Base-by-base conservation (phyloP, 2,113 vertebrate species). In the Daboia siamensis region DNA sequence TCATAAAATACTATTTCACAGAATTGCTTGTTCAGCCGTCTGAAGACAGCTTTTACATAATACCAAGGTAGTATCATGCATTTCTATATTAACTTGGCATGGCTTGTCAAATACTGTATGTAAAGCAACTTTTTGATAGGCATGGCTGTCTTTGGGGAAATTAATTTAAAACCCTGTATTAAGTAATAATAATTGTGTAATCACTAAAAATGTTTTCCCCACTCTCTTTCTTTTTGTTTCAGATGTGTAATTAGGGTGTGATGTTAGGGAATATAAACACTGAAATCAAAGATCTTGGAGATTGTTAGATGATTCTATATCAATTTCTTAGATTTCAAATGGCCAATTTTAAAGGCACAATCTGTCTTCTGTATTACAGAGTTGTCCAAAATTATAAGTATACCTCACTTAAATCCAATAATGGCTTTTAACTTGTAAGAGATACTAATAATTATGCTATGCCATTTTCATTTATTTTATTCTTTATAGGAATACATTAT, bases 1-100 rank as follows among this genome's bases (percentile, higher is more conserved):
- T 97, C 10, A 90, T 98, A 94, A 99, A 98, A 93, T 98, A 99
- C 91, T 99, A 99, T 95, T 93, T 98, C 95, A 99, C 99, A 0
- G 98, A 99, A 97, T 96, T 99, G 94, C 95, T 98, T 94, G 97
- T 99, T 96, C 97, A 95, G 57, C 96, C 96, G 1, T 95, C 97
- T 61, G 95, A 94, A 86, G 96, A 90, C 89, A 96, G 91, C 91
- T 98, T 98, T 90, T 92, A 93, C 64, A 93, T 96, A 89, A 95
- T 95, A 90, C 93, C 97, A 96, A 98, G 98, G 98, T 98, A 46
- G 90, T 13, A 39, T 26, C 87, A 5, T 17, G 3, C 46, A 61
- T 15, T 86, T 91, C 29, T 48, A n/a, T 57, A 94, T 94, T 94
- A 23, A 91, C 80, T 92, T 87, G 85, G 11, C 93, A 13, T 57